Base-by-base conservation (phyloP, 1,140 invertebrate species). In the Scaptomyza montana region DNA sequence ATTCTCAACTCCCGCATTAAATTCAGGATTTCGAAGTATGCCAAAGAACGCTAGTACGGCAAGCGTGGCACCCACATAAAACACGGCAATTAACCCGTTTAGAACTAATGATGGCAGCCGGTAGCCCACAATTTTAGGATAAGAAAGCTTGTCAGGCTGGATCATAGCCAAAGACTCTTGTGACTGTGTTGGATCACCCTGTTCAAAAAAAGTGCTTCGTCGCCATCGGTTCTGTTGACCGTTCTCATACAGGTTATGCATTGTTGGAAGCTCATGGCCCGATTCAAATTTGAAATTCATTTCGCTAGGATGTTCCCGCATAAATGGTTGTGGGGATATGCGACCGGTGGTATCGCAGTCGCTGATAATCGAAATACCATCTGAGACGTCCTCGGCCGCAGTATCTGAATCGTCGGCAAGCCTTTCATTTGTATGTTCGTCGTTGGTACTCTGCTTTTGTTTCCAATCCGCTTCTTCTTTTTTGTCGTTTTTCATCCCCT, bases 291-390 rank as follows among this genome's bases (percentile, higher is more conserved):
- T 64, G 6, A 70, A 76, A 49, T 74, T 79, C 19, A 89, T 41
- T 41, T 86, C 77, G 19, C 84, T 30, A 16, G 16, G 16, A 30
- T 30, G 28, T 6, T 30, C 28, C 28, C 5, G 74, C n/a, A 85
- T 28, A 73, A 73, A 78, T 30, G 86, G 75, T 77, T 82, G 79
- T 5, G 90, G 90, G 2, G 90, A 80, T 16, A 90, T 59, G n/a
- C 87, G 80, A 28, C 86, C 90, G 7, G 74, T 89, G 64, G 80
- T 90, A 54, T 91, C 90, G 55, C 90, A 90, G 39, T 91, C 90
- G 54, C 90, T 91, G 30, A 91, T 91, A 53, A 91, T 90, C 21
- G 90, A 91, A 19, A 91, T 91, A n/a, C 90, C 90, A 72, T 91
- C 90, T 2, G 90, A 91, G 16, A 90, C 55, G 36, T 91, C 90